Base-by-base conservation (phyloP, 2,797 vertebrate species). In the Notamacropus eugenii region DNA sequence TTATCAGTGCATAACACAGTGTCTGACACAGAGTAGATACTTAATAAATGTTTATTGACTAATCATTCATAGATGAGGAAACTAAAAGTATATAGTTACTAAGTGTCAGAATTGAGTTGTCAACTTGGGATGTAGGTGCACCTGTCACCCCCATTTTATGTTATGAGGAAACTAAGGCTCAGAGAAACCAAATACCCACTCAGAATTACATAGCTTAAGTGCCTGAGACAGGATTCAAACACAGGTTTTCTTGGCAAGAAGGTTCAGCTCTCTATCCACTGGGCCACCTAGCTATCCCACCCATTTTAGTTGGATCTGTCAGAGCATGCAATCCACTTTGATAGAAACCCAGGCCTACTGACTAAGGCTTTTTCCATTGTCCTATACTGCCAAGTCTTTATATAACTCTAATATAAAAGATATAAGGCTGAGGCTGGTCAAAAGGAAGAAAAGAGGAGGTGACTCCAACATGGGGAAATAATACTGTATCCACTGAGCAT, bases 391-490 rank as follows among this genome's bases (percentile, higher is more conserved):
- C n/a, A 67, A 67, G n/a, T 95, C 93, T 96, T 94, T 92, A 93
- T 57, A 96, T 96, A 94, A 96, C 62, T 16, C 74, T 95, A 92
- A 96, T 94, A 90, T 14, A 29, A 92, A 94, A 94, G 87, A 54
- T 14, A 91, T 91, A 55, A 93, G 90, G 93, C 90, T 91, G 74
- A 94, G 29, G 22, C 34, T 96, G 55, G 91, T 46, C 57, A 29
- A 96, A 28, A 19, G 3, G 54, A 95, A 95, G 55, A 95, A 57
- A 91, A 50, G 92, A 90, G 91, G 96, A 92, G 95, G 91, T 91
- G 87, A 91, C 0, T 94, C 55, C 54, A 82, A 74, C 5, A 29
- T 24, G 55, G 28, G 95, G 54, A 52, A 92, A 92, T 67, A 94
- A 96, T 82, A 95, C 54, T 62, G 67, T 54, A 54, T 5, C n/a